Conservation (phyloP, 2,113 vertebrate genomes). For the Rhinogobius similis region DNA sequence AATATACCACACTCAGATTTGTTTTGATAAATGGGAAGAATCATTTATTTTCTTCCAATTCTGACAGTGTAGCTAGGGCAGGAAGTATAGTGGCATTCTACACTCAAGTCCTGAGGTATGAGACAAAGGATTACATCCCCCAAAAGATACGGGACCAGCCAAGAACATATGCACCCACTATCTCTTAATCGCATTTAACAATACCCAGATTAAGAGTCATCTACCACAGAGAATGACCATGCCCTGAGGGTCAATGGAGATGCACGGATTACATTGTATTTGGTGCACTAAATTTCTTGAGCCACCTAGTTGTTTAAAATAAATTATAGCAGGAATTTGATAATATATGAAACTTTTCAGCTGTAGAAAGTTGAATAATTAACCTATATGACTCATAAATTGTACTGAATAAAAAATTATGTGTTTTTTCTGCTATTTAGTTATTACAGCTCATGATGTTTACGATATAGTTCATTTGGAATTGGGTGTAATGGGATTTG, state of each 20-base stretch:
- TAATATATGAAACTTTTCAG: too few species aligned
- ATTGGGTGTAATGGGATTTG: too few species aligned
- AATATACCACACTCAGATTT: conserved; percentile 35
- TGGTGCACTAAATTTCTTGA: too few species aligned
- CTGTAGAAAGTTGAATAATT: too few species aligned
- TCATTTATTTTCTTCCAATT: conserved; percentile 5
- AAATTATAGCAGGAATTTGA: too few species aligned
- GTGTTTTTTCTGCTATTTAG: too few species aligned
- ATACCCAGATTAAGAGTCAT: conserved; percentile 44
- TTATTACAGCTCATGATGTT: too few species aligned
- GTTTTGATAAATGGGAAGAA: conserved; percentile 22
- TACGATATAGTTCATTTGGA: too few species aligned
- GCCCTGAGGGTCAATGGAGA: conserved; percentile 40
- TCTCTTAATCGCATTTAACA: conserved; percentile 66
- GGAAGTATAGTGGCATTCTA: neutral
- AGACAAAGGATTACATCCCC: conserved; percentile 46
- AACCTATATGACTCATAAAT: too few species aligned
- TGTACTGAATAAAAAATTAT: too few species aligned
- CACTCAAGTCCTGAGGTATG: conserved; percentile 19
- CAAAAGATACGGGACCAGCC: conserved; percentile 46
- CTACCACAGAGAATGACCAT: conserved; percentile 24
- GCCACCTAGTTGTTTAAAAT: too few species aligned
- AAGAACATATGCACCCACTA: conserved; percentile 59
- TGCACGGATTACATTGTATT: conserved; percentile 48
- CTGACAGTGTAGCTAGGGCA: neutral